Conservation (phyloP, 2,888 invertebrate species). For the Hirtodrosophila cameraria region DNA sequence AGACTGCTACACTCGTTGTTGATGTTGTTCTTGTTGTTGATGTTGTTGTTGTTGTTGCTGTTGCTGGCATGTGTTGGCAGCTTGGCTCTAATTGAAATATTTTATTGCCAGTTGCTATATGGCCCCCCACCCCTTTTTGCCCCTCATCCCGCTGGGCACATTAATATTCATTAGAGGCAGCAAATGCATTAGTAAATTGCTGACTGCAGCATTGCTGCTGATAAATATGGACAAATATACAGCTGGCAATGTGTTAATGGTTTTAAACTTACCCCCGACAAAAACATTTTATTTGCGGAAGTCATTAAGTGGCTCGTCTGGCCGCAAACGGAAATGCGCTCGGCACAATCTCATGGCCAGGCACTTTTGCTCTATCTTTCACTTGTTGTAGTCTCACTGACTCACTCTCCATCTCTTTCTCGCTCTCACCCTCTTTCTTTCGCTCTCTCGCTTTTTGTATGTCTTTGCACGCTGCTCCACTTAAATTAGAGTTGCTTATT, state of each 20-base stretch:
- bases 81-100: conserved; percentile 73
- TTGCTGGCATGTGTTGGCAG: conserved; percentile 64
- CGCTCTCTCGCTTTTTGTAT: background rate
- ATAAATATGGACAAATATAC: conserved; percentile 63
- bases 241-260: conserved; percentile 55
- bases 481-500: conserved; percentile 43
- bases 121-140: conserved; percentile 7
- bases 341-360: conserved; percentile 41
- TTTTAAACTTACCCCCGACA: conserved; percentile 60
- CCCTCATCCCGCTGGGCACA: conserved; percentile 39
- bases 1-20: conserved; percentile 16
- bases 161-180: conserved; percentile 72
- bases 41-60: conserved; percentile 9
- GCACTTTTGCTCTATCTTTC: conserved; percentile 12
- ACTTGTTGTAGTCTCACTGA: too few relatives aligned
- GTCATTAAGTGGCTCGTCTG: conserved; percentile 70
- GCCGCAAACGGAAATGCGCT: conserved; percentile 44
- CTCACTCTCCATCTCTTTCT: background rate
- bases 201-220: conserved; percentile 48
- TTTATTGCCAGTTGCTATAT: conserved; percentile 60
- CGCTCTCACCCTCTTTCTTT: background rate
- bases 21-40: conserved; percentile 5
- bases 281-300: conserved; percentile 73
- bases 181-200: conserved; percentile 73
- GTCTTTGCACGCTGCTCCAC: conserved; percentile 2